These are phyloP conservation scores for Entelurus aequoreus DNA, from an alignment of 2,113 vertebrate species.

Conservation along the genomic window DNA sequence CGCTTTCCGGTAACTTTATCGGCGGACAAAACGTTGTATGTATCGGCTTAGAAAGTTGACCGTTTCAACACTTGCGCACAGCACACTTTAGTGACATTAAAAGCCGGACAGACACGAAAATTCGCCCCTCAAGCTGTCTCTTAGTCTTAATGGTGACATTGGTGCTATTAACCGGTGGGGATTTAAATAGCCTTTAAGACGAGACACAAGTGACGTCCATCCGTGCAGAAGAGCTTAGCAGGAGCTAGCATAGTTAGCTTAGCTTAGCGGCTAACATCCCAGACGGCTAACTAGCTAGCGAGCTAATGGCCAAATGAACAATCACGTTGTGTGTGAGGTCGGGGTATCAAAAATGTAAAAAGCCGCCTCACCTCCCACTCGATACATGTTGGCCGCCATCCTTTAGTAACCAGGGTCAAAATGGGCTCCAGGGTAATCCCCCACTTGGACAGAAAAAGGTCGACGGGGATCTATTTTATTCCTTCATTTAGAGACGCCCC, in stretches of 20 bases:
- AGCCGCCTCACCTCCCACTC: conserved; percentile 80
- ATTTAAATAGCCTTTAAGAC: not conserved
- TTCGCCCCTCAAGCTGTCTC: not conserved
- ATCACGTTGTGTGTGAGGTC: conserved; percentile 48
- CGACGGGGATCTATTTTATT: conserved; percentile 60
- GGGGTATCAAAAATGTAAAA: conserved; percentile 52
- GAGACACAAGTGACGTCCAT: no score
- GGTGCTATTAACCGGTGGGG: not conserved
- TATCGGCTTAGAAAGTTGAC: not conserved
- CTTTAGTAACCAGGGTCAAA: conserved; percentile 62
- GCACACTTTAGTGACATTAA: not conserved
- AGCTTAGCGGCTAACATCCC: conserved; percentile 53
- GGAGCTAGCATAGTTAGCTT: conserved; percentile 32
- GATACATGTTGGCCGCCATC: conserved; percentile 97
- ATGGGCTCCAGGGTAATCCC: conserved; percentile 48
- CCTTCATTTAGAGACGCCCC: conserved; percentile 70
- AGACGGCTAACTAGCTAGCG: conserved; percentile 60
- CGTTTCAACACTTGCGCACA: not conserved
- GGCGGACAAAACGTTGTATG: not conserved
- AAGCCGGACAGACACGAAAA: no score
- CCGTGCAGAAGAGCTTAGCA: not conserved
- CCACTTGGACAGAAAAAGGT: conserved; percentile 49
- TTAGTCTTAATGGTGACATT: no score
- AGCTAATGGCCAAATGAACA: conserved; percentile 57
- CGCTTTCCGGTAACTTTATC: not conserved